Evolutionary conservation across 2,888 invertebrate species (phyloP).

Genomic region (Chalcosyrphus nemorum): DNA sequence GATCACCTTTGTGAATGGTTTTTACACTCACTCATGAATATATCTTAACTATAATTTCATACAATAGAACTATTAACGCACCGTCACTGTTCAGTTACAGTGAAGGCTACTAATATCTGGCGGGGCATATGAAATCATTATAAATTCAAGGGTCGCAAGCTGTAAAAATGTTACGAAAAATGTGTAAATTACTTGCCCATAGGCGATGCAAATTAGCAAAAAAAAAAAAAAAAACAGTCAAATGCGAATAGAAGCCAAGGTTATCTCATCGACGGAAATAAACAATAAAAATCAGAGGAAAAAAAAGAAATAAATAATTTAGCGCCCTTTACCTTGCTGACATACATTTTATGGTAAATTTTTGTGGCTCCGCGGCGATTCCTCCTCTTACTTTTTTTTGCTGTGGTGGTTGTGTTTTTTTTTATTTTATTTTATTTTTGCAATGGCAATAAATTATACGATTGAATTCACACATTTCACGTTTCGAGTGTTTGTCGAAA

Average conservation of each 20-base stretch:
- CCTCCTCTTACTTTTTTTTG: slow-evolving; percentile 14
- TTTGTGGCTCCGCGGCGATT: slow-evolving; percentile 12
- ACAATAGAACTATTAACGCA: background rate
- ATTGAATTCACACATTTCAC: slow-evolving; percentile 45
- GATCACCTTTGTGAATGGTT: slow-evolving; percentile 5
- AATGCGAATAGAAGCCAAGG: slow-evolving; percentile 74
- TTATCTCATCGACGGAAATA: slow-evolving; percentile 72
- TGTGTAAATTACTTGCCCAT: slow-evolving; percentile 47
- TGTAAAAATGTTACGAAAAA: slow-evolving; percentile 46
- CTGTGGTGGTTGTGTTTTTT: background rate
- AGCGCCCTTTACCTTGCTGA: slow-evolving; percentile 81
- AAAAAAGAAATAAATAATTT: slow-evolving; percentile 43
- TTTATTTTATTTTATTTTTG: slow-evolving; percentile 1
- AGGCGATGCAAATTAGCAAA: slow-evolving; percentile 62
- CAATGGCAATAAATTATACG: slow-evolving; percentile 48
- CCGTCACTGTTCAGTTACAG: background rate
- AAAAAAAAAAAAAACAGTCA: too few relatives aligned
- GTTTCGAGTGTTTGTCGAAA: slow-evolving; percentile 36
- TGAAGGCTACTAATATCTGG: background rate
- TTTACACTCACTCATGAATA: slow-evolving; percentile 3
- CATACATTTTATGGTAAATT: slow-evolving; percentile 80
- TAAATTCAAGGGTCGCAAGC: slow-evolving; percentile 3
- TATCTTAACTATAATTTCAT: background rate
- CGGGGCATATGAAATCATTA: background rate
- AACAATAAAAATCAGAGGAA: slow-evolving; percentile 52